These are phyloP conservation scores for Chaetophractus vellerosus DNA, from an alignment of 2,797 vertebrate species.

Conservation along the genomic window DNA sequence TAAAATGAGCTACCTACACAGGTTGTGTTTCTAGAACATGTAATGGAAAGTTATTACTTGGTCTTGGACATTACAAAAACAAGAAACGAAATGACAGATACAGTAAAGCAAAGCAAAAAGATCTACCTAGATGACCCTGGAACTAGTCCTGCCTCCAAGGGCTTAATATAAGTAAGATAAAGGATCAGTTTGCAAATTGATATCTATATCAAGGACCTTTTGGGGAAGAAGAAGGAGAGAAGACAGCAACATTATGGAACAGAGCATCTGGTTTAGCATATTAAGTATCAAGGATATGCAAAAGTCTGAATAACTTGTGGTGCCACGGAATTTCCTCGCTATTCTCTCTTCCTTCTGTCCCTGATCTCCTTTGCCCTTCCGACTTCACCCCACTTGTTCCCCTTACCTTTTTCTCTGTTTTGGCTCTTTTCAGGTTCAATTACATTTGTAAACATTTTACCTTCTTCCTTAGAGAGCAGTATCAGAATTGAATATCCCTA, in stretches of 20 bases:
- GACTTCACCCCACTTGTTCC: neutral
- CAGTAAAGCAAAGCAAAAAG: conserved; percentile 20
- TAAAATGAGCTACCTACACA: neutral
- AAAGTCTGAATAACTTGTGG: neutral
- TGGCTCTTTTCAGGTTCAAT: conserved; percentile 57
- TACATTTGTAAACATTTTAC: conserved; percentile 66
- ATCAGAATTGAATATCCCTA: conserved; percentile 69
- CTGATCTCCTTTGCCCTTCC: neutral
- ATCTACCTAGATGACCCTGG: neutral
- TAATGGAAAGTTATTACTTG: neutral
- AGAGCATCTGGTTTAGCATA: conserved; percentile 22
- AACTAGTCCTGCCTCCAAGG: neutral
- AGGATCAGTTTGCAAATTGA: conserved; percentile 16
- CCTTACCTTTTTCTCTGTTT: conserved; percentile 31
- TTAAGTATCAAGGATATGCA: neutral
- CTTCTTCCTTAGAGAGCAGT: conserved; percentile 55
- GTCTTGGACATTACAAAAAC: conserved; percentile 49
- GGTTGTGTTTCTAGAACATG: conserved; percentile 60
- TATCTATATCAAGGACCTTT: neutral
- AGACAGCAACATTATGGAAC: neutral
- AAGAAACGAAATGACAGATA: conserved; percentile 21
- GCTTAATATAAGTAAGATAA: neutral
- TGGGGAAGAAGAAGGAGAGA: neutral
- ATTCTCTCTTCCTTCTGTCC: neutral
- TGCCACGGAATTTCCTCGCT: neutral